Conservation (phyloP, 92 coral and sea anemone species). For the Umimayanthus kanabou region DNA sequence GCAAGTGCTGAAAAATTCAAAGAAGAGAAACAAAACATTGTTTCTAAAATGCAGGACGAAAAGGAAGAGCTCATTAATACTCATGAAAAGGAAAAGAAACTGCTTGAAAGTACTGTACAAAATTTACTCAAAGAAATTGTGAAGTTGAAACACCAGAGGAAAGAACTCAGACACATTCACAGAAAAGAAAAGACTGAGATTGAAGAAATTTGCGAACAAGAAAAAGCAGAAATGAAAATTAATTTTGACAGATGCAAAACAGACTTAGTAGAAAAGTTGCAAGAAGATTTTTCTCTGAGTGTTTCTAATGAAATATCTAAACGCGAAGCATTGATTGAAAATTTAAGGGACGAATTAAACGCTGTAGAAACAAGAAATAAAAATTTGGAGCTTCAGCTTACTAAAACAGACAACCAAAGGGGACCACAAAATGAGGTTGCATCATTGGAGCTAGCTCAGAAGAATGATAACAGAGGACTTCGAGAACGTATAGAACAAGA, state of each 20-base stretch:
- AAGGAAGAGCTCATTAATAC: slow-evolving; percentile 48
- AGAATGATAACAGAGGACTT: slow-evolving; percentile 26
- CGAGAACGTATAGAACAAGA: slow-evolving; percentile 68
- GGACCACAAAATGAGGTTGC: background rate
- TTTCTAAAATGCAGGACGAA: slow-evolving; percentile 61
- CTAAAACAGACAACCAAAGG: slow-evolving; percentile 6
- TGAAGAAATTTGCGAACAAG: slow-evolving; percentile 73
- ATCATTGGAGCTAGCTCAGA: slow-evolving; percentile 39
- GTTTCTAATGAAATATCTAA: slow-evolving; percentile 58
- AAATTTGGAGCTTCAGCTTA: slow-evolving; percentile 58
- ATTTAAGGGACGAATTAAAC: slow-evolving; percentile 59
- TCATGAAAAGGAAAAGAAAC: slow-evolving; percentile 62
- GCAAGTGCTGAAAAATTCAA: slow-evolving; percentile 62
- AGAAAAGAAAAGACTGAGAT: slow-evolving; percentile 69
- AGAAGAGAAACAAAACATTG: slow-evolving; percentile 54
- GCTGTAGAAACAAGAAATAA: slow-evolving; percentile 51
- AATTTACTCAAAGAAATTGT: slow-evolving; percentile 79
- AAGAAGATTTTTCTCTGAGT: slow-evolving; percentile 61
- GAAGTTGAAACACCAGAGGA: slow-evolving; percentile 77
- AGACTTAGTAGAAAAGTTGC: slow-evolving; percentile 65
- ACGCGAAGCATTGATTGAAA: slow-evolving; percentile 62
- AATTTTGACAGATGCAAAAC: slow-evolving; percentile 65
- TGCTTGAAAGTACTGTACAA: slow-evolving; percentile 70
- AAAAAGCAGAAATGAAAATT: slow-evolving; percentile 61
- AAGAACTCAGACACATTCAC: slow-evolving; percentile 75